These are phyloP conservation scores for Invenusta paracnida DNA, from an alignment of 2,888 invertebrate species.

Conservation along the genomic window DNA sequence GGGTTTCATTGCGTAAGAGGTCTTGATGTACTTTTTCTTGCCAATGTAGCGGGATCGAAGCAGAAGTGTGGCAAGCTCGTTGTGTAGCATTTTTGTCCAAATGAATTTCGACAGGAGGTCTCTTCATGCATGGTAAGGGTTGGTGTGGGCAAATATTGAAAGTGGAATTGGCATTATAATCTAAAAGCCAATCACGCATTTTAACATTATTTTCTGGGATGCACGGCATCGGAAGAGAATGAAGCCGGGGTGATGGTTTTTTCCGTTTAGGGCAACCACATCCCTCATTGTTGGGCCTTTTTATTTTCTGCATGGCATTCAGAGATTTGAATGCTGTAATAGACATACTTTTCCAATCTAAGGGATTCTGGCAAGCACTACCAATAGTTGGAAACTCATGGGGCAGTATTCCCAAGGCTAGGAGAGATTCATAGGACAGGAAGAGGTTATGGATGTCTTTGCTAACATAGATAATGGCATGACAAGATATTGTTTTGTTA, in stretches of 20 bases:
- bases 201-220: slow-evolving; percentile 10
- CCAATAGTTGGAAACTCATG: background rate
- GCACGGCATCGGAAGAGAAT: background rate
- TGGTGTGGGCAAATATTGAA: background rate
- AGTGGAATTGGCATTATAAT: background rate
- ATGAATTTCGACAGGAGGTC: slow-evolving; percentile 19
- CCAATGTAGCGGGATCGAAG: no score
- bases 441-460: background rate
- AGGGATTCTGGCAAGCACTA: background rate
- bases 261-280: background rate
- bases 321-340: background rate
- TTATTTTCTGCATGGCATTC: background rate
- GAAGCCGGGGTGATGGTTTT: background rate
- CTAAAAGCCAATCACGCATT: background rate
- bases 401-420: background rate
- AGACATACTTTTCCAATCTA: background rate
- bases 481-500: background rate
- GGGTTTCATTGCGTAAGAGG: no score
- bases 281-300: background rate
- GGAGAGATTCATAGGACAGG: background rate
- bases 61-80: background rate
- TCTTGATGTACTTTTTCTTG: no score
- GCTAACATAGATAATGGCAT: background rate
- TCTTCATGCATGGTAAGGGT: background rate
- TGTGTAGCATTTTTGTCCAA: background rate